A percentile compares a stretch with the other conserved stretches of the same genome.
These are phyloP conservation scores for Ganaspis sp. DNA, from an alignment of 1,140 invertebrate species.

Conservation along the genomic window DNA sequence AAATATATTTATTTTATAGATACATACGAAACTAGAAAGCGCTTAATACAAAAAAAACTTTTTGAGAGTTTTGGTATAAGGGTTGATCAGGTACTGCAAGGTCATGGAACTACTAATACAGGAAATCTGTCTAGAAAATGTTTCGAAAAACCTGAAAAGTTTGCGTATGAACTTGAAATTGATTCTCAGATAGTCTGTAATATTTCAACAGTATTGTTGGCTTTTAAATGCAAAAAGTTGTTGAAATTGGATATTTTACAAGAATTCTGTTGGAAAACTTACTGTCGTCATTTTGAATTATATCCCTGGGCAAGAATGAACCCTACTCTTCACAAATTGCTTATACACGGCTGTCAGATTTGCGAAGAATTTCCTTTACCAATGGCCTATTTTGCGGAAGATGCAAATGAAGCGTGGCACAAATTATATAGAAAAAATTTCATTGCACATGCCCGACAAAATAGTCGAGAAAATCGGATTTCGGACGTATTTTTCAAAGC, in stretches of 20 bases:
- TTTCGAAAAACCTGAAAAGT: not conserved
- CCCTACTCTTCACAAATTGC: conserved; percentile 12
- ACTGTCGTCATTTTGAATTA: not conserved
- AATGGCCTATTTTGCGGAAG: conserved; percentile 11
- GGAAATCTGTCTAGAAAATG: conserved; percentile 15
- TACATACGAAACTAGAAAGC: not conserved
- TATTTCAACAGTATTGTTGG: not conserved
- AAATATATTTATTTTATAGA: not conserved
- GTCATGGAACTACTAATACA: conserved; percentile 23
- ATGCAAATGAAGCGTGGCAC: conserved; percentile 32
- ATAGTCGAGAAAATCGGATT: not conserved
- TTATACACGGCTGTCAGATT: conserved; percentile 7
- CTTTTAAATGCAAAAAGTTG: not conserved
- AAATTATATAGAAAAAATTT: conserved; percentile 33
- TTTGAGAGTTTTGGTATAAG: conserved; percentile 16
- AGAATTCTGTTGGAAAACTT: conserved; percentile 4
- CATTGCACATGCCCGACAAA: not conserved
- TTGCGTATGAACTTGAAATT: conserved; percentile 6
- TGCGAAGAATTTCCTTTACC: not conserved
- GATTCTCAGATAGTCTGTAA: not conserved
- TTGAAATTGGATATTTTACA: not conserved
- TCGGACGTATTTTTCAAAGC: not conserved
- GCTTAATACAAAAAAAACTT: not conserved
- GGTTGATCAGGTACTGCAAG: conserved; percentile 14
- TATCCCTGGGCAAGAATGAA: conserved; percentile 22